A percentile compares a stretch with the other conserved stretches of the same genome.
Evolutionary conservation across 2,113 vertebrate genomes (phyloP).

Genomic region (Regulus satrapa): DNA sequence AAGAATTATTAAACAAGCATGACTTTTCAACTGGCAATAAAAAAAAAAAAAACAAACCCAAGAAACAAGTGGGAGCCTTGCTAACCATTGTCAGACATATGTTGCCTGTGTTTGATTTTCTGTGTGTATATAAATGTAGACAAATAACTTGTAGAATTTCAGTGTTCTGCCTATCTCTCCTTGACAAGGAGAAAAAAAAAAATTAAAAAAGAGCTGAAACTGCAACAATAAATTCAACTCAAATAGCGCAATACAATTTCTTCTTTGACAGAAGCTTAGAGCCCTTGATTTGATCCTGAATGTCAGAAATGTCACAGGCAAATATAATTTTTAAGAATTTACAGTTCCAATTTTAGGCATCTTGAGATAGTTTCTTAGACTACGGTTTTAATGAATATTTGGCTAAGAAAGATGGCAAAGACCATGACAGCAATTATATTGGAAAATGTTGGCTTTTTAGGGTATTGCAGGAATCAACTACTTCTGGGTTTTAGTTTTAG

Average conservation of each 20-base stretch:
- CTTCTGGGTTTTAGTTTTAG: not conserved
- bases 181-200: not conserved
- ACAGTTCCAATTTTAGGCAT: not conserved
- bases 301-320: not conserved
- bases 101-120: not conserved
- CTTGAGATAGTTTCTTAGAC: not conserved
- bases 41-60: not conserved
- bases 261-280: not conserved
- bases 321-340: not conserved
- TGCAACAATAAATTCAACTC: not conserved
- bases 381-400: not conserved
- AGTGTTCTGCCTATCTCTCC: not conserved
- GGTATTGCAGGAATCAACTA: not conserved
- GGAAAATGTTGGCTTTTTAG: not conserved
- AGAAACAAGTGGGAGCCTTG: not conserved
- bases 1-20: not conserved
- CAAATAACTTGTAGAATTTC: not conserved
- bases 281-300: not conserved
- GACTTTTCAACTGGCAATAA: not conserved
- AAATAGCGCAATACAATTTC: not conserved
- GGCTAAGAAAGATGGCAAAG: not conserved
- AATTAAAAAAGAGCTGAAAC: not conserved
- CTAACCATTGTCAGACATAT: not conserved
- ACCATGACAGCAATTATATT: not conserved
- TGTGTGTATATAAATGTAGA: not conserved